Base-by-base conservation (phyloP, 2,113 vertebrate species). In the Leiothrix lutea region DNA sequence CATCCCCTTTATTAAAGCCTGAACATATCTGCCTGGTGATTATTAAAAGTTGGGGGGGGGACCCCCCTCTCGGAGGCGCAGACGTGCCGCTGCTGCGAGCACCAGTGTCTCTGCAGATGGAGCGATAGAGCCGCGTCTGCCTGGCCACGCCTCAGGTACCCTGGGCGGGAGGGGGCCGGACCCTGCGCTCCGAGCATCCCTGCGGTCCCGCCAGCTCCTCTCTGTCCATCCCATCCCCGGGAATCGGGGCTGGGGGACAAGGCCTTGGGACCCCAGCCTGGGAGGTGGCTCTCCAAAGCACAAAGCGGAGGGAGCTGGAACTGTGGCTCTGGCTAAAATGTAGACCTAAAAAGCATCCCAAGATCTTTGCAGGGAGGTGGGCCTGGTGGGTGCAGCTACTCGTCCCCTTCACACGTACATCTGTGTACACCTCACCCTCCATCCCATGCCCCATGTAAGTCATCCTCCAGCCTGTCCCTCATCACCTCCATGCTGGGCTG, bases 11-110 rank as follows among this genome's bases (percentile, higher is more conserved):
- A 97, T 97, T 97, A 97, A 97, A 97, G 95, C 93, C 78, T 57
- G 28, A 70, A 89, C 95, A 56, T 97, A 97, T 97, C 97, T 97
- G 96, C 94, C 95, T 97, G 92, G 90, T 90, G 93, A 96, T 97
- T 97, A 97, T 97, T 97, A 97, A 97, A 97, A 96, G 92, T 80
- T 93, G 94, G 93, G 94, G 96, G 96, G 95, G 92, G 87, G 61
- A 21, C 45, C 50, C 92, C 96, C 94, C 45, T 50, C 95, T 93
- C 58, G 6, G 90, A 93, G 94, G 88, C 80, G 22, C 87, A 94
- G 97, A 97, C 97, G 93, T 95, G 96, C 92, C 21, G 56, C 95
- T 91, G 87, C 95, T 94, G 92, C 36, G 8, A 95, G 84, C 79
- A 71, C 88, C 90, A 88, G 80, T 42, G 80, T 80, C 73, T 94